Evolutionary conservation across 2,888 invertebrate genomes (phyloP), one percentile per base, ranked within the genome.

Genomic region (Adelognathus sp.): DNA sequence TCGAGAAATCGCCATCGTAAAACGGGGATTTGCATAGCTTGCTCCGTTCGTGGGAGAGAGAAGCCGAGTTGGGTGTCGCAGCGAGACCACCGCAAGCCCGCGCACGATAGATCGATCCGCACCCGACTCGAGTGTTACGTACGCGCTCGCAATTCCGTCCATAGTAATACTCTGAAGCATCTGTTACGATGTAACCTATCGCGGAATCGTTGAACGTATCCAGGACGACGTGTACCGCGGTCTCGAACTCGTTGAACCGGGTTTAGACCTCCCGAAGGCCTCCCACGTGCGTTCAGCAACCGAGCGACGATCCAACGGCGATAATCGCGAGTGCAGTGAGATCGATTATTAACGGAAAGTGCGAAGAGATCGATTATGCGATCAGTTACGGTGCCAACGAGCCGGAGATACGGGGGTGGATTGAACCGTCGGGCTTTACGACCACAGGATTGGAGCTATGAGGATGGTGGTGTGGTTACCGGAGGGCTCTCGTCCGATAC

Each of bases 281-380:
- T n/a, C 31, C 36, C 39, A 39, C 54, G 54, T 54, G 39, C 67
- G 52, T 54, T 52, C 36, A 39, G 24, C 29, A 1, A 16, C 18
- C 29, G 3, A 24, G 18, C 2, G n/a, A 29, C n/a, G n/a, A 7
- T 16, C 63, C 31, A 31, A 18, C 52, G 52, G 58, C 39, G 52
- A 66, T 75, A 67, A 67, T 60, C 76, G 64, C 70, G 76, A 82
- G 60, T 54, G 70, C 54, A 70, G 79, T 33, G 50, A 69, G 60
- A 84, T 81, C 80, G 82, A 82, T 81, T 82, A 77, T 82, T 79
- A 83, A 79, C 76, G 67, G 52, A 74, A 58, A 76, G 36, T 60
- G 60, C 67, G 69, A 54, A 36, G 39, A 71, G 75, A 71, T 75
- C 61, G 79, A 75, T 79, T 75, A 71, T 66, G 61, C 60, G 46